Percentiles rank a stretch among this genome's conserved stretches.
Evolutionary conservation across 2,113 vertebrate genomes (phyloP).

Genomic region (Python bivittatus): DNA sequence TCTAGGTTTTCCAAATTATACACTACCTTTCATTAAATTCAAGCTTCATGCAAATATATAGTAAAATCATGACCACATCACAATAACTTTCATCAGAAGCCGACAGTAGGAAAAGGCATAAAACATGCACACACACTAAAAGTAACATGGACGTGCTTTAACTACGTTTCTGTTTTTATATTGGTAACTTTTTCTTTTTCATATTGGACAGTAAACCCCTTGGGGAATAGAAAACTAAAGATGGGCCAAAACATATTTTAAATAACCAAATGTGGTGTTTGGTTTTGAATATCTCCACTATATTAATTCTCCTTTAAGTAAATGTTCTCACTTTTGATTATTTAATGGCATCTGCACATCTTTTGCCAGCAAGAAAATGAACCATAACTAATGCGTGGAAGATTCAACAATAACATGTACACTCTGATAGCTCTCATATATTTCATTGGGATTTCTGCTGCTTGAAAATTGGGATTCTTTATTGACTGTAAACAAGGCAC

Average conservation of each 20-base stretch:
- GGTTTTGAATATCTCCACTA: background rate
- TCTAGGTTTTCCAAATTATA: background rate
- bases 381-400: conserved; percentile 16
- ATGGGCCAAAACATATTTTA: background rate
- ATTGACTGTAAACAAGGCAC: conserved; percentile 63
- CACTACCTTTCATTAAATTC: background rate
- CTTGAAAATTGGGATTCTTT: conserved; percentile 62
- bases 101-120: background rate
- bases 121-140: background rate
- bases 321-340: background rate
- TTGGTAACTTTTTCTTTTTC: background rate
- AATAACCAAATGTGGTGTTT: background rate
- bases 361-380: conserved; percentile 17
- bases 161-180: background rate
- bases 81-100: background rate
- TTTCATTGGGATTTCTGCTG: conserved; percentile 50
- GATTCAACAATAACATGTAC: conserved; percentile 44
- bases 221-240: background rate
- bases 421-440: conserved; percentile 37
- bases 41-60: background rate
- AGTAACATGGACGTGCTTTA: background rate
- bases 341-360: background rate
- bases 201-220: background rate
- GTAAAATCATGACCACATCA: background rate
- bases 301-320: conserved; percentile 27